phyloP scores from a whole-genome alignment of 2,113 vertebrate species.

The Alethe castanea region DNA sequence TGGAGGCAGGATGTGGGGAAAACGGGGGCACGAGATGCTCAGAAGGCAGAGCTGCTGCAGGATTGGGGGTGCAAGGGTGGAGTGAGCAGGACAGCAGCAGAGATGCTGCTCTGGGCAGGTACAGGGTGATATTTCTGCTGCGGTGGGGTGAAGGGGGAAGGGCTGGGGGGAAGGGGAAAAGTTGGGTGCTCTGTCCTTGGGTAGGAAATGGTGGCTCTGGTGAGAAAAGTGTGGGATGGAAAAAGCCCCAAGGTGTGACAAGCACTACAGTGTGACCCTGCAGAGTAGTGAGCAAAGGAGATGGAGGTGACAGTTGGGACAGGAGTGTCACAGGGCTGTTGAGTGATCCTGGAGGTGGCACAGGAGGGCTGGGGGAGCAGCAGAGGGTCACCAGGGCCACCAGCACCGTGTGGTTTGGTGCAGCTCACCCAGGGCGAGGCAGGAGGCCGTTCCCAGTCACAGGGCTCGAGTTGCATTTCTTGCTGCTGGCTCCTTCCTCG shows the following conservation, averaged over 20 bases:
- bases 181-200: background rate
- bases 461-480: background rate
- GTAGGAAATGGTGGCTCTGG: background rate
- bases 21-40: background rate
- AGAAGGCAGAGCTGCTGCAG: background rate
- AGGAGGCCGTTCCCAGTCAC: slow-evolving; percentile 12
- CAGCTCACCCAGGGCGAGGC: background rate
- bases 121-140: background rate
- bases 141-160: background rate
- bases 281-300: background rate
- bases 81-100: background rate
- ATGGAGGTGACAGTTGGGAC: background rate
- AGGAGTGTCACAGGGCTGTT: background rate
- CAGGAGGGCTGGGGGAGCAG: background rate
- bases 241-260: background rate
- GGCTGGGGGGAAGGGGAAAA: background rate
- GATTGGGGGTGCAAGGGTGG: background rate
- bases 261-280: background rate
- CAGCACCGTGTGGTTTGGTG: background rate
- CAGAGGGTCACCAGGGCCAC: background rate
- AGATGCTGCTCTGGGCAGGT: background rate
- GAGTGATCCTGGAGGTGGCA: background rate
- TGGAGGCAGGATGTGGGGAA: slow-evolving; percentile 22
- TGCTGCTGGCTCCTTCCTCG: slow-evolving; percentile 25
- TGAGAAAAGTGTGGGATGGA: background rate